Percentiles rank a stretch among this genome's conserved stretches.
These are phyloP conservation scores for Rhyacophila brunnea DNA, from an alignment of 1,140 invertebrate species.

Conservation along the genomic window DNA sequence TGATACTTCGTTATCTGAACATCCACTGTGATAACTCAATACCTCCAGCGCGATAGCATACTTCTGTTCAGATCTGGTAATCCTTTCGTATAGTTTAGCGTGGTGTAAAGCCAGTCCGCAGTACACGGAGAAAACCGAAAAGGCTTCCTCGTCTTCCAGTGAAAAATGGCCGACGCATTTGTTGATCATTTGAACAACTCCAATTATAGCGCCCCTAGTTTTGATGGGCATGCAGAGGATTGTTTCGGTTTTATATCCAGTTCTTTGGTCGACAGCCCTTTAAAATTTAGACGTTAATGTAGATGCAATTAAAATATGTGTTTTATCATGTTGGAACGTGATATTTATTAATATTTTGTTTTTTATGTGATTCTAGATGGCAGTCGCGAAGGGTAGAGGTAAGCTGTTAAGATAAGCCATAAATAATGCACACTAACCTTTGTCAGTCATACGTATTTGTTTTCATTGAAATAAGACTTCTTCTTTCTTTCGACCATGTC, in stretches of 20 bases:
- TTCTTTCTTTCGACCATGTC: too few species aligned
- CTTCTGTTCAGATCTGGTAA: conserved; percentile 79
- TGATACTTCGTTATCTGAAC: conserved; percentile 68
- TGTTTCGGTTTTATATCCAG: conserved; percentile 72
- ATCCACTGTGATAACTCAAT: conserved; percentile 79
- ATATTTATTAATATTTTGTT: too few species aligned
- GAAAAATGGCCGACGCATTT: conserved; percentile 70
- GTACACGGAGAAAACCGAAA: conserved; percentile 82
- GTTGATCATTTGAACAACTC: conserved; percentile 88
- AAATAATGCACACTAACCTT: too few species aligned
- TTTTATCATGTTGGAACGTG: too few species aligned
- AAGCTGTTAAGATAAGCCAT: too few species aligned
- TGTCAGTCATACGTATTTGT: too few species aligned
- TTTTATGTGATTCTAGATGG: too few species aligned
- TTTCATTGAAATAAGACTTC: too few species aligned
- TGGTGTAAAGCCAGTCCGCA: conserved; percentile 83
- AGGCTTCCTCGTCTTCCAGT: conserved; percentile 76
- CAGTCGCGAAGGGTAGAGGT: too few species aligned
- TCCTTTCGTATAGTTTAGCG: conserved; percentile 83
- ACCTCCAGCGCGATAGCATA: conserved; percentile 81
- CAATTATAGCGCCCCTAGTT: conserved; percentile 72
- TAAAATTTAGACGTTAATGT: too few species aligned
- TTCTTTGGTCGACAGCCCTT: conserved; percentile 69
- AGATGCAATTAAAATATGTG: too few species aligned
- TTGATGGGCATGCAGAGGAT: conserved; percentile 87